Evolutionary conservation across 2,888 invertebrate species (phyloP).

Genomic region (Nemotelus nigrinus): DNA sequence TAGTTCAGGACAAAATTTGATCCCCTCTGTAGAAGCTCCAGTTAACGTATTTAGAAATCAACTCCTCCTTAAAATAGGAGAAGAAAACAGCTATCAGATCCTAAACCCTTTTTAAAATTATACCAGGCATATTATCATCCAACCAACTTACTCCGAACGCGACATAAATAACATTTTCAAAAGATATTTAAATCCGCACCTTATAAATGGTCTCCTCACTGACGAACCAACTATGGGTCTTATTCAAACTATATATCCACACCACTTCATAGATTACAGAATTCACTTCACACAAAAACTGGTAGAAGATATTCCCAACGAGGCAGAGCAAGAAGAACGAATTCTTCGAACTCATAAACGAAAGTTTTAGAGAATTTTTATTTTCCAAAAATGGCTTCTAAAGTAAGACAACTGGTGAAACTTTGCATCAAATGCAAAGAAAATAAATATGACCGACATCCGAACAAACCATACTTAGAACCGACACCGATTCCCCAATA

Average conservation of each 20-base stretch:
- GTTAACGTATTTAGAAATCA: too few species aligned
- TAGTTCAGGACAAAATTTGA: too few species aligned
- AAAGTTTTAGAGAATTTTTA: conserved; percentile 49
- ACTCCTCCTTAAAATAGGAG: too few species aligned
- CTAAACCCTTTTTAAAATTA: too few species aligned
- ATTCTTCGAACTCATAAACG: conserved; percentile 45
- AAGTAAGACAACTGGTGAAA: conserved; percentile 42
- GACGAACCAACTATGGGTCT: not conserved
- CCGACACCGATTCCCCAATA: conserved; percentile 31
- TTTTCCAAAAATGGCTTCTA: conserved; percentile 40
- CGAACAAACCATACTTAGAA: conserved; percentile 17
- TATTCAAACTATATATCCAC: conserved; percentile 16
- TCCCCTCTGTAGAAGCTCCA: too few species aligned
- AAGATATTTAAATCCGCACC: conserved; percentile 17
- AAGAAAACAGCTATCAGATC: too few species aligned
- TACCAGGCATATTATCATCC: too few species aligned
- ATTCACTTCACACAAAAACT: conserved; percentile 11
- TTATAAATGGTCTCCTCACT: conserved; percentile 6
- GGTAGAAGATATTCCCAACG: conserved; percentile 43
- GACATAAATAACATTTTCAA: conserved; percentile 6
- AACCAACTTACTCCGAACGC: too few species aligned
- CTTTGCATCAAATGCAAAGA: conserved; percentile 42
- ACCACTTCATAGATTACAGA: conserved; percentile 1
- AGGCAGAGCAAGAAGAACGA: conserved; percentile 43
- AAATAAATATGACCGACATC: conserved; percentile 48